Base-by-base conservation (phyloP, 2,888 invertebrate genomes). In the Pycnomerus fuliginosus region DNA sequence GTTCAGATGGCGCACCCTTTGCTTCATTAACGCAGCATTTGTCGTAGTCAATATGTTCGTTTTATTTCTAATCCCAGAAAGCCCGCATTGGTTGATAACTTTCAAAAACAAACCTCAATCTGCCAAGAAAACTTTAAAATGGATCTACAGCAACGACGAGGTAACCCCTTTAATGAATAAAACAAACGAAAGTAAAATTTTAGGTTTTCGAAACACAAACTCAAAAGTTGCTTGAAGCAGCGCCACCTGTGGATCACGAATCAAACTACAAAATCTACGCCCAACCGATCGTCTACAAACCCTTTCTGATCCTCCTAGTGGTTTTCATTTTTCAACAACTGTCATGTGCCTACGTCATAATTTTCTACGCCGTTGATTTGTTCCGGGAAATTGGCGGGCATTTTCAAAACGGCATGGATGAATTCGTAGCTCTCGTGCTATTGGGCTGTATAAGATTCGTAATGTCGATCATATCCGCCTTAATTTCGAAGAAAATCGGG, bases 341-440 rank as follows among this genome's bases (percentile, higher is more conserved):
- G 0, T 76, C 79, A 1, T 79, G 80, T 3, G 73, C 73, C 1
- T 81, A 80, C 56, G 76, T 77, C 0, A 72, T 80, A 1, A 76
- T 80, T 37, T 79, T 80, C 59, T 80, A 80, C 53, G 77, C 79
- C 0, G 73, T 78, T 3, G 75, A 76, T 14, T 61, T 80, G 11
- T 77, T 80, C 51, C 61, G 70, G 16, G 64, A 73, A 48, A 67
- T 79, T 16, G 75, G 75, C 1, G 74, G 73, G 0, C 56, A 68
- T 25, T 74, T 74, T 43, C 69, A 70, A 7, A 61, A 61, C 16
- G 73, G 71, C 13, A 60, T 77, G 3, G 65, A 77, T 47, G 75
- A 73, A 42, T 76, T 74, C 53, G 66, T 70, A 0, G 76, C 77
- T 1, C 56, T 78, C 2, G 69, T 78, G 2, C 53, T 77, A 3